phyloP scores from a whole-genome alignment of 2,797 vertebrate species.

The Ptychobarbus kaznakovi region DNA sequence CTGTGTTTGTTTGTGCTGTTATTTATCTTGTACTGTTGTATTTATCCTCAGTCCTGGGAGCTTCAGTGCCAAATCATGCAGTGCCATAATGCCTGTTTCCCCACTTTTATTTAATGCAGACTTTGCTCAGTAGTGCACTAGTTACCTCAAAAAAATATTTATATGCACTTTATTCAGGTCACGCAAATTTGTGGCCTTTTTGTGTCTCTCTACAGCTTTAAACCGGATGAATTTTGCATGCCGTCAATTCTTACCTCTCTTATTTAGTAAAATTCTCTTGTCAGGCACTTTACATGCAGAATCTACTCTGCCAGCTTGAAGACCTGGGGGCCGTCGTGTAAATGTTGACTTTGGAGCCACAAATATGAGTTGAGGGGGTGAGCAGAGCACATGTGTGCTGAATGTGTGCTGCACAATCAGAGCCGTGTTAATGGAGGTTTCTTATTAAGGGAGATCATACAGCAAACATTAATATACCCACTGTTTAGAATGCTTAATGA shows the following conservation, averaged over 20 bases:
- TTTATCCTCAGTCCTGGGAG: conserved; percentile 54
- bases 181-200: not conserved
- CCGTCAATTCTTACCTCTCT: conserved; percentile 3
- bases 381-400: not conserved
- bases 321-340: conserved; percentile 5
- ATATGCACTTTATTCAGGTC: conserved; percentile 72
- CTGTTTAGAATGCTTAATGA: conserved; percentile 76
- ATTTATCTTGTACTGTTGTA: conserved; percentile 11
- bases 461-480: conserved; percentile 73
- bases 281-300: conserved; percentile 19
- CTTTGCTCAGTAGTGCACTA: conserved; percentile 56
- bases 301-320: conserved; percentile 14
- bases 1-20: not conserved
- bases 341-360: conserved; percentile 25
- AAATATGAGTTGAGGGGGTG: conserved; percentile 9
- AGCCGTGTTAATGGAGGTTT: conserved; percentile 62
- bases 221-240: conserved; percentile 36
- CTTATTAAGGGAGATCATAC: conserved; percentile 72
- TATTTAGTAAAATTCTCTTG: not conserved
- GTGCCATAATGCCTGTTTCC: conserved; percentile 76
- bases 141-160: conserved; percentile 66
- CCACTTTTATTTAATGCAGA: conserved; percentile 50
- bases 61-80: conserved; percentile 76
- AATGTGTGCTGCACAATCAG: conserved; percentile 6
- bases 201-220: conserved; percentile 28